A percentile compares a stretch with the other conserved stretches of the same genome.
Conservation (phyloP, 2,113 vertebrate genomes). For the Stigmatopora argus region DNA sequence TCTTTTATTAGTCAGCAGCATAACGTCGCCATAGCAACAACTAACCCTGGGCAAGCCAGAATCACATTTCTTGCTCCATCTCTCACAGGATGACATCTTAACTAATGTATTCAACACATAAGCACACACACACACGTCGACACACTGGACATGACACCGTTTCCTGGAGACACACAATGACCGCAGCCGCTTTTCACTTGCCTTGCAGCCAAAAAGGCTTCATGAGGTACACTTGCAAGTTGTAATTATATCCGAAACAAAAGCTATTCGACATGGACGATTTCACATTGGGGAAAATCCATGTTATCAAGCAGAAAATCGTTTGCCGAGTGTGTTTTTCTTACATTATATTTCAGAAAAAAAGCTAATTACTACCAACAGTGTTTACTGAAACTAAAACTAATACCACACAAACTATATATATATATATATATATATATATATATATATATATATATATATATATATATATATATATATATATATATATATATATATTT, state of each 20-base stretch:
- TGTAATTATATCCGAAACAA: not conserved
- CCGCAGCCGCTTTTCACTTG: not conserved
- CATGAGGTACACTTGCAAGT: not conserved
- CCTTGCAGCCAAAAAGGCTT: not conserved
- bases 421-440: too few species aligned
- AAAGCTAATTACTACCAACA: too few species aligned
- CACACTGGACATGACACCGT: not conserved
- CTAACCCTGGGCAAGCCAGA: conserved; percentile 45
- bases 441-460: too few species aligned
- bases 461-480: too few species aligned
- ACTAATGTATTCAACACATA: conserved; percentile 50
- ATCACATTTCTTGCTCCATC: conserved; percentile 51
- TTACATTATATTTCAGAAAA: too few species aligned
- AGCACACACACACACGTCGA: not conserved
- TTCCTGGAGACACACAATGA: not conserved
- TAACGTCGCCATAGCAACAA: conserved; percentile 60
- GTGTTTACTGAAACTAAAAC: too few species aligned
- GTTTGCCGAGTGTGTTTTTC: too few species aligned
- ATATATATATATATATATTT: too few species aligned
- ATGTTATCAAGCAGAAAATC: too few species aligned
- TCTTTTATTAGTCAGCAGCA: conserved; percentile 66
- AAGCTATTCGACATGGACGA: not conserved
- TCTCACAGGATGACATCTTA: conserved; percentile 56
- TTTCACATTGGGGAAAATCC: not conserved
- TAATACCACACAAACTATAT: too few species aligned